A percentile compares a stretch with the other conserved stretches of the same genome.
Evolutionary conservation across 2,797 vertebrate genomes (phyloP).

Genomic region (Parambassis ranga): DNA sequence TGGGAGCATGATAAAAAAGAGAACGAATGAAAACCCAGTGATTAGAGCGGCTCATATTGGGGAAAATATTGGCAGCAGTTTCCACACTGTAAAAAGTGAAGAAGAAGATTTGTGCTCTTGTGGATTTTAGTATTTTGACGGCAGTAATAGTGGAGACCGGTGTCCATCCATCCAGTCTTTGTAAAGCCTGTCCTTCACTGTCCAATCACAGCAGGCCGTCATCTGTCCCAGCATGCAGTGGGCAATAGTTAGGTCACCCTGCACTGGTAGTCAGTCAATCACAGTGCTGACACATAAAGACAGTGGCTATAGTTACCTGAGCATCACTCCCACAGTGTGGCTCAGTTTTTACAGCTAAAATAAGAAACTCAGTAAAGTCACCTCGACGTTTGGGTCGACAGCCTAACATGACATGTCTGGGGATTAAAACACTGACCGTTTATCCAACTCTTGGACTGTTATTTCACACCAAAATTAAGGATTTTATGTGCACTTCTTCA

Average conservation of each 20-base stretch:
- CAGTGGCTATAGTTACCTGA: too few relatives aligned
- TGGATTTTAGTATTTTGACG: too few relatives aligned
- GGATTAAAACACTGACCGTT: too few relatives aligned
- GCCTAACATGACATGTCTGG: too few relatives aligned
- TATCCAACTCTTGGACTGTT: too few relatives aligned
- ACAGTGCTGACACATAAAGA: neutral
- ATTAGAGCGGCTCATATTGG: conserved; percentile 38
- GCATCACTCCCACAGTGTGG: too few relatives aligned
- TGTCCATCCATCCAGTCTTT: neutral
- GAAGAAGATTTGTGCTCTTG: neutral
- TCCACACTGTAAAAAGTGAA: conserved; percentile 35
- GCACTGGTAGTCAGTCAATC: conserved; percentile 5
- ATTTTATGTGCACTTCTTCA: too few relatives aligned
- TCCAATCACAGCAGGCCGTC: neutral
- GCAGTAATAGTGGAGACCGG: too few relatives aligned
- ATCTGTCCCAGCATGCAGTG: conserved; percentile 18
- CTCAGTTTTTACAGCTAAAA: too few relatives aligned
- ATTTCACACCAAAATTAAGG: too few relatives aligned
- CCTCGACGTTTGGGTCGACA: too few relatives aligned
- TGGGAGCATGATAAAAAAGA: conserved; percentile 35
- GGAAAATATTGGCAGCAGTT: conserved; percentile 24
- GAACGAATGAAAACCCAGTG: conserved; percentile 50
- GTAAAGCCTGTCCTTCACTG: neutral
- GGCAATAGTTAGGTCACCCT: conserved; percentile 1
- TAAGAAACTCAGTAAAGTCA: too few relatives aligned